A percentile compares a stretch with the other conserved stretches of the same genome.
Conservation (phyloP, 2,113 vertebrate genomes). For the Lycaon pictus region DNA sequence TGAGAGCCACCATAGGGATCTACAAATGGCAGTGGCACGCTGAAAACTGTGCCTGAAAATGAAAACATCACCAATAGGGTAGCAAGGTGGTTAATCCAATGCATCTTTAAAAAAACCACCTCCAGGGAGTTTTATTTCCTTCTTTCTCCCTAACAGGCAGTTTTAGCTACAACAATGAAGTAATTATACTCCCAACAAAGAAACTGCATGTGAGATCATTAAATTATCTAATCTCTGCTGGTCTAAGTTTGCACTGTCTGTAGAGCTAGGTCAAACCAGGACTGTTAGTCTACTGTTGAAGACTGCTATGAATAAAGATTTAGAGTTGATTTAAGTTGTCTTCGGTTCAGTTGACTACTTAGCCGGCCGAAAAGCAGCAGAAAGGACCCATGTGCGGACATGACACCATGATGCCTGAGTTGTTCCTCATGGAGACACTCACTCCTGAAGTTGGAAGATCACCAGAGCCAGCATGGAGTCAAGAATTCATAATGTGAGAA, state of each 20-base stretch:
- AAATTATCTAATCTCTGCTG: constrained; percentile 1
- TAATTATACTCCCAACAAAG: not conserved
- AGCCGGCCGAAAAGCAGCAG: not conserved
- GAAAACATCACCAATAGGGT: constrained; percentile 47
- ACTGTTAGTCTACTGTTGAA: not conserved
- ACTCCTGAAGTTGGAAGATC: not conserved
- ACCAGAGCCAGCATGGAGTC: not conserved
- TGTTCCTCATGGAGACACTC: not conserved
- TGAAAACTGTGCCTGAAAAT: constrained; percentile 53
- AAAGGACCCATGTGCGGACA: not conserved
- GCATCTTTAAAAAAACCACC: constrained; percentile 7
- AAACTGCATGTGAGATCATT: not conserved
- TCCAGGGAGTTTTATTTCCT: not conserved
- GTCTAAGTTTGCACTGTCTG: not conserved
- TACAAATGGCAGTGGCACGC: constrained; percentile 14
- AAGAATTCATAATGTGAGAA: constrained; percentile 15
- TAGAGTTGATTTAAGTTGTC: not conserved
- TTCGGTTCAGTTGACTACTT: not conserved
- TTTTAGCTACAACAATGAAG: constrained; percentile 37
- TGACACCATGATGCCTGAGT: not conserved
- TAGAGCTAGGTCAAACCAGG: not conserved
- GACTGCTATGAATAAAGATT: not conserved
- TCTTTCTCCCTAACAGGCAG: not conserved
- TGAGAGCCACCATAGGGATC: constrained; percentile 46
- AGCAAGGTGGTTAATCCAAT: constrained; percentile 8